Evolutionary conservation across 2,888 invertebrate genomes (phyloP).

Genomic region (Oxytorus armatus): DNA sequence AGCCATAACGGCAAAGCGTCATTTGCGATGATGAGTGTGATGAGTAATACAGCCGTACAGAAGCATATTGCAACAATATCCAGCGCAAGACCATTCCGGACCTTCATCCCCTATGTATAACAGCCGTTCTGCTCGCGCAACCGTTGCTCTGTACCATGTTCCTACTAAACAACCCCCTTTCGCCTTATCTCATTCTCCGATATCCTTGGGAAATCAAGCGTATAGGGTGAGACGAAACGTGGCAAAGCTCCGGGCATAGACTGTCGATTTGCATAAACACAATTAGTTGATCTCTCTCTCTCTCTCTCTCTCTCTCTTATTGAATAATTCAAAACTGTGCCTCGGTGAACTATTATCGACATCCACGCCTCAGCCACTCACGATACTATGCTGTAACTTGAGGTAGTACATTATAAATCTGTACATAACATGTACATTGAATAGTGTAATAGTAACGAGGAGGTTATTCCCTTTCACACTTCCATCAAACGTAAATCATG

Average conservation of each 20-base stretch:
- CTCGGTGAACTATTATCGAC: constrained; percentile 64
- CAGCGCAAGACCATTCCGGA: constrained; percentile 25
- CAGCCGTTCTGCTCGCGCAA: constrained; percentile 24
- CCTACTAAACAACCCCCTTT: constrained; percentile 66
- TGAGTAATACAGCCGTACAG: constrained; percentile 43
- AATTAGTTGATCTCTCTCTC: too few relatives aligned
- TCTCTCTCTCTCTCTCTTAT: too few relatives aligned
- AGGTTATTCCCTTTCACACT: constrained; percentile 54
- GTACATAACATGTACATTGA: constrained; percentile 5
- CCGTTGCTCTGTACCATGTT: constrained; percentile 29
- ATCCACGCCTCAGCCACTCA: constrained; percentile 57
- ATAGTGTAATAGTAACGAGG: constrained; percentile 18
- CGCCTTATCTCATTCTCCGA: constrained; percentile 74
- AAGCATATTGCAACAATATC: constrained; percentile 49
- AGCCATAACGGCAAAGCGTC: constrained; percentile 26
- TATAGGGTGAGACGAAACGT: constrained; percentile 61
- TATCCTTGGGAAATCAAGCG: constrained; percentile 81
- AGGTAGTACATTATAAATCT: constrained; percentile 22
- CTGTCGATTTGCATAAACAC: constrained; percentile 82
- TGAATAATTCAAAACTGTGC: constrained; percentile 82
- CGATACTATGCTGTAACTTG: constrained; percentile 47
- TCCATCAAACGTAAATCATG: constrained; percentile 50
- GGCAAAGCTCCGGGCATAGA: constrained; percentile 43
- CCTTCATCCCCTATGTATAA: constrained; percentile 53
- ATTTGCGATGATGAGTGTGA: constrained; percentile 20